These are phyloP conservation scores for Thunnus albacares DNA, from an alignment of 2,797 vertebrate genomes.

Conservation along the genomic window DNA sequence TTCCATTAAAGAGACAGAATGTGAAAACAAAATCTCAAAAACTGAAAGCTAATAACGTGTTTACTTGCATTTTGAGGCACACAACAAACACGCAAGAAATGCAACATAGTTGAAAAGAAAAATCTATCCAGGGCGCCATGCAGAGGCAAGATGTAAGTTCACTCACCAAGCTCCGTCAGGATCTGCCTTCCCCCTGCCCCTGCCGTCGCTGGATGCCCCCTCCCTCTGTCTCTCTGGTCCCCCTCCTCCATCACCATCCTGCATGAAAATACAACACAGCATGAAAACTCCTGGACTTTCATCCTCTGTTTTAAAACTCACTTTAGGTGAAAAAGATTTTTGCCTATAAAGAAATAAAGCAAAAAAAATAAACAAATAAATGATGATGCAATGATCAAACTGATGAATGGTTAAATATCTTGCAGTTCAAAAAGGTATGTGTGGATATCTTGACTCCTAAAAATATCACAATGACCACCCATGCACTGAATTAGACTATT, in stretches of 20 bases:
- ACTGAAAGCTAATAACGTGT: too few relatives aligned
- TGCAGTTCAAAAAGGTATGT: neutral
- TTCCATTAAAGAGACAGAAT: neutral
- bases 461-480: neutral
- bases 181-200: constrained; percentile 90
- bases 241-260: constrained; percentile 84
- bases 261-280: constrained; percentile 19
- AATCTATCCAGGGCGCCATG: neutral
- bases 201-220: constrained; percentile 25
- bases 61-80: neutral
- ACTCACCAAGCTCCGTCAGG: constrained; percentile 95
- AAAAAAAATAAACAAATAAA: neutral
- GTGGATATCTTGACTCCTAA: neutral
- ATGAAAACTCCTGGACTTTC: constrained; percentile 1
- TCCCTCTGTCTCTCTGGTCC: constrained; percentile 69
- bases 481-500: neutral
- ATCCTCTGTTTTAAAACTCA: neutral
- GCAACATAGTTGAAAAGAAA: neutral
- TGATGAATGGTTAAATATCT: neutral
- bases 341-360: neutral
- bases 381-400: too few relatives aligned
- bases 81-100: neutral
- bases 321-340: neutral
- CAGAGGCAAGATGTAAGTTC: neutral
- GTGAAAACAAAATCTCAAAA: neutral